A percentile compares a stretch with the other conserved stretches of the same genome.
Evolutionary conservation across 2,888 invertebrate species (phyloP).

Genomic region (Acleris holmiana): DNA sequence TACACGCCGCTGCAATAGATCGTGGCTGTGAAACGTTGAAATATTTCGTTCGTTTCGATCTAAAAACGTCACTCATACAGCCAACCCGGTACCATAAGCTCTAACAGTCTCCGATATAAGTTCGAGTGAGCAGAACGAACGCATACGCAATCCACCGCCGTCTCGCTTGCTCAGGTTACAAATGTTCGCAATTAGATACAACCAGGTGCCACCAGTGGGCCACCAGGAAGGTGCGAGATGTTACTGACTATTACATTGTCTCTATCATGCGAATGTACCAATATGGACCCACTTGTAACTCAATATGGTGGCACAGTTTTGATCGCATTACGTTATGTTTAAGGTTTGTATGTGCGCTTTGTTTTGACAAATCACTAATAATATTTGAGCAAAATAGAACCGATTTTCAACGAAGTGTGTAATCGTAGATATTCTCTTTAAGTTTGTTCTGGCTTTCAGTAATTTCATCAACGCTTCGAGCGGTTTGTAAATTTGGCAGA

Average conservation of each 20-base stretch:
- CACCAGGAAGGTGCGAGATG: constrained; percentile 29
- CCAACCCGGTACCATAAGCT: constrained; percentile 19
- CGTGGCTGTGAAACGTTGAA: constrained; percentile 54
- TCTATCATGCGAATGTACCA: constrained; percentile 29
- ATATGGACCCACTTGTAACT: constrained; percentile 27
- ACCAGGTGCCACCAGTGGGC: no score
- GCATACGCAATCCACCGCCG: constrained; percentile 2
- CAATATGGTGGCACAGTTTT: constrained; percentile 35
- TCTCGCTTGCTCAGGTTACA: constrained; percentile 21
- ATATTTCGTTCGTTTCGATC: constrained; percentile 55
- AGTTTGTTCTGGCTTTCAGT: background rate
- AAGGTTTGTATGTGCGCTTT: constrained; percentile 7
- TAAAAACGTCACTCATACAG: constrained; percentile 63
- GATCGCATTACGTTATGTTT: constrained; percentile 24
- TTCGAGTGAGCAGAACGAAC: constrained; percentile 20
- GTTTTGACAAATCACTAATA: constrained; percentile 8
- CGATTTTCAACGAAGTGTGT: constrained; percentile 6
- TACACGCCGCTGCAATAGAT: constrained; percentile 53
- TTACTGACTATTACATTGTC: constrained; percentile 30
- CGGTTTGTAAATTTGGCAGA: constrained; percentile 1
- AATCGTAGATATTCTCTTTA: background rate
- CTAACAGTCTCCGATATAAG: constrained; percentile 3
- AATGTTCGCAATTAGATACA: constrained; percentile 5
- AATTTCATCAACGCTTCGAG: constrained; percentile 9
- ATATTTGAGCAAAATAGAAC: constrained; percentile 2